Evolutionary conservation across 1,140 invertebrate genomes (phyloP), one percentile per base, ranked within the genome.

Genomic region (Anthonomus grandis): DNA sequence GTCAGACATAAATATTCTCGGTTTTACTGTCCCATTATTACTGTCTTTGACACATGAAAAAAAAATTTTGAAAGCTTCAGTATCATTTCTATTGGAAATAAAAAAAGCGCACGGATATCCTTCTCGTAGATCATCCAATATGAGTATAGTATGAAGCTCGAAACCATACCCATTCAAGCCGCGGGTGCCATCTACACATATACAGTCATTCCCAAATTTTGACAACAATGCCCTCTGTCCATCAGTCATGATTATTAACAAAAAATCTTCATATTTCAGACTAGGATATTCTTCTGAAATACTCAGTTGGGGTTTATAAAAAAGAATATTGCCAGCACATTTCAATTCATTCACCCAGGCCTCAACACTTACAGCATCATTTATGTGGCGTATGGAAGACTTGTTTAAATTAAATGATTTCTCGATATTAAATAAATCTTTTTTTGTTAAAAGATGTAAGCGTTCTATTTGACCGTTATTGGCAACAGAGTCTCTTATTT

Each of bases 101-200:
- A 21, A 15, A 15, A 50, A 56, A 21, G 25, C 10, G 17, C 38
- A 22, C 19, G 48, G 48, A 53, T 23, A 59, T 2, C 57, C 49
- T 46, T 59, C 57, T 25, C 57, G 13, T 6, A 53, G 12, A 21
- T 59, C 57, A 53, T 59, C 39, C 18, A 52, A 19, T 13, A 59
- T 31, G 25, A 61, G 13, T 15, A 61, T 10, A 1, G 55, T 52
- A 39, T 37, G 2, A n/a, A 52, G 23, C 25, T 62, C 44, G 39
- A 62, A 62, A 6, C 24, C 49, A 17, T 49, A 59, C 15, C 23
- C 22, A 39, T 57, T 57, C 17, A 21, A 0, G 3, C 50, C 49
- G 46, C 59, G 57, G 8, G 57, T 62, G 9, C 50, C 52, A 39
- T 63, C 57, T 13, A 63, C 36, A 44, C 61, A 60, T n/a, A 63